These are phyloP conservation scores for Ondatra zibethicus DNA, from an alignment of 2,113 vertebrate species.

Conservation along the genomic window DNA sequence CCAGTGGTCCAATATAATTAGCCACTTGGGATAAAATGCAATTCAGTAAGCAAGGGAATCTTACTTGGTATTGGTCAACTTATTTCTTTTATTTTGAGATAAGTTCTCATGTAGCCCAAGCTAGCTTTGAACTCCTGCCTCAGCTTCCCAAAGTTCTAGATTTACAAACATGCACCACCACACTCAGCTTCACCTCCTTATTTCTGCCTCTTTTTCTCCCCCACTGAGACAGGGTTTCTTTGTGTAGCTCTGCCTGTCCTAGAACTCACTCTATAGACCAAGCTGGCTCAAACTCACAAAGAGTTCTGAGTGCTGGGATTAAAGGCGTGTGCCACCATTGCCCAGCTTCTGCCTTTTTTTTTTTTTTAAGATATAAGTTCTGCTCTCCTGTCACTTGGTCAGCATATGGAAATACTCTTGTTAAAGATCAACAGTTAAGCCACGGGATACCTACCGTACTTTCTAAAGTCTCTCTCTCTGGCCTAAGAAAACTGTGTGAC, in stretches of 20 bases:
- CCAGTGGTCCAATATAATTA: not conserved
- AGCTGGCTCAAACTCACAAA: not conserved
- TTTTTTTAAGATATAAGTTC: not conserved
- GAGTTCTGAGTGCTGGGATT: not conserved
- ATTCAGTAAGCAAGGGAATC: not conserved
- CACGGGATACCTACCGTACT: not conserved
- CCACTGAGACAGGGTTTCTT: not conserved
- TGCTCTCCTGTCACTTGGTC: not conserved
- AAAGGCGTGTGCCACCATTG: not conserved
- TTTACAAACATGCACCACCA: not conserved
- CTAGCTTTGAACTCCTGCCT: not conserved
- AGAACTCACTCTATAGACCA: not conserved
- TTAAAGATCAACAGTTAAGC: conserved; percentile 17
- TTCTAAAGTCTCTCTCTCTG: conserved; percentile 4
- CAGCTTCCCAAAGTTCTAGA: not conserved
- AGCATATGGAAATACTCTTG: not conserved
- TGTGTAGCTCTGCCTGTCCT: not conserved
- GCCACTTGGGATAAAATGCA: conserved; percentile 1
- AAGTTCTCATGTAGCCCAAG: not conserved
- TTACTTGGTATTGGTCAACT: not conserved
- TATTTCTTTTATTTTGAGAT: not conserved
- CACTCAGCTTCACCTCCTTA: not conserved
- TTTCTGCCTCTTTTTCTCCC: not conserved
- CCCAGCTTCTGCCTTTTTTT: not conserved
- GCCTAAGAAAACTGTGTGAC: not conserved